These are phyloP conservation scores for Paedocypris sp. DNA, from an alignment of 2,113 vertebrate genomes.

Conservation along the genomic window DNA sequence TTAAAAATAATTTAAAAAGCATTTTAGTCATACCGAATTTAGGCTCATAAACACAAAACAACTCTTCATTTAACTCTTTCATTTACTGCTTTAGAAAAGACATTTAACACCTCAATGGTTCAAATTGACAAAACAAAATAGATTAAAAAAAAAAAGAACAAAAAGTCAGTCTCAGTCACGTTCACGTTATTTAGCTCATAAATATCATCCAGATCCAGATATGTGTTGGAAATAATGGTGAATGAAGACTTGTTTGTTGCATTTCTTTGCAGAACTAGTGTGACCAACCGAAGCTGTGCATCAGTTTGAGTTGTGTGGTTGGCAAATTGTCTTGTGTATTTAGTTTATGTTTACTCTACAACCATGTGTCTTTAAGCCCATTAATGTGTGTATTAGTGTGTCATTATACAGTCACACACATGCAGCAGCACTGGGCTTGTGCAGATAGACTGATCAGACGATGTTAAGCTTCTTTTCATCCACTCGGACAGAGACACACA, in stretches of 20 bases:
- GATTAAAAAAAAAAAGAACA: too few species aligned
- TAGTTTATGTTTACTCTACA: background rate
- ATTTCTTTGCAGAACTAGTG: background rate
- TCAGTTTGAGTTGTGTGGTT: background rate
- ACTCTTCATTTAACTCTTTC: too few species aligned
- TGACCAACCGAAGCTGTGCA: background rate
- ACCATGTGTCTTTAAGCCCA: background rate
- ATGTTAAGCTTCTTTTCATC: constrained; percentile 44
- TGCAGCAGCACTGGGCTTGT: background rate
- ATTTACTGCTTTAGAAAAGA: too few species aligned
- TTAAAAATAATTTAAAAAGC: too few species aligned
- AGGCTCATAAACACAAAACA: too few species aligned
- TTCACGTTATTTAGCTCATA: background rate
- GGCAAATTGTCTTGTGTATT: background rate
- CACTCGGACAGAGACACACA: constrained; percentile 13
- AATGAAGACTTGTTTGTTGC: constrained; percentile 12
- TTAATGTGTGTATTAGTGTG: too few species aligned
- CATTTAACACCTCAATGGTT: too few species aligned
- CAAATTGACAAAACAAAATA: too few species aligned
- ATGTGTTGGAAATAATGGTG: background rate
- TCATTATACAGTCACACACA: too few species aligned
- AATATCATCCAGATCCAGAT: background rate
- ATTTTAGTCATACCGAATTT: too few species aligned
- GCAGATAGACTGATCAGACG: background rate
- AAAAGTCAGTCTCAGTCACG: too few species aligned